These are phyloP conservation scores for Geococcyx californianus DNA, from an alignment of 2,113 vertebrate genomes.

Conservation along the genomic window DNA sequence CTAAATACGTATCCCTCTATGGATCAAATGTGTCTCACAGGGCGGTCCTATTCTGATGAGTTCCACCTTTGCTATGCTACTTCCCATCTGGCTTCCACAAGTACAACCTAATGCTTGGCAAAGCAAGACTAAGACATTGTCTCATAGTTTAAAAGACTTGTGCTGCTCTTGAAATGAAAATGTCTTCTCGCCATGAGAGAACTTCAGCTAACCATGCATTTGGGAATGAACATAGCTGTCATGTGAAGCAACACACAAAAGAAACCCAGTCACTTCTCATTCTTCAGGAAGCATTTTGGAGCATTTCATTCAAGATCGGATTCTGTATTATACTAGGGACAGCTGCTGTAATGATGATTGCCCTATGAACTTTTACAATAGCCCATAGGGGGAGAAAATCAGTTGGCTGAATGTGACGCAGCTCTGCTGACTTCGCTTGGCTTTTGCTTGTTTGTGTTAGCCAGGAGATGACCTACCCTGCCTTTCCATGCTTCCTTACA, in stretches of 20 bases:
- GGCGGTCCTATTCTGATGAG: not conserved
- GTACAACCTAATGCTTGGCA: not conserved
- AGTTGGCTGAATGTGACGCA: not conserved
- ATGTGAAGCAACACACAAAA: not conserved
- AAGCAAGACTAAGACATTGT: not conserved
- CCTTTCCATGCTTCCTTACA: not conserved
- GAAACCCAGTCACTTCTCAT: not conserved
- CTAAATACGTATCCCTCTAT: not conserved
- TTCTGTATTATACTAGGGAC: not conserved
- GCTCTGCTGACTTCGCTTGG: not conserved
- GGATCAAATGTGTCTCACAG: not conserved
- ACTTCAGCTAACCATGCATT: not conserved
- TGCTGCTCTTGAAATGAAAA: not conserved
- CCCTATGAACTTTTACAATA: not conserved
- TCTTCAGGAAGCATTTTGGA: conserved; percentile 16
- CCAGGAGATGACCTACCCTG: not conserved
- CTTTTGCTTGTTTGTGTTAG: not conserved
- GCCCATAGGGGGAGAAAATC: not conserved
- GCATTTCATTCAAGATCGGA: not conserved
- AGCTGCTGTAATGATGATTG: not conserved
- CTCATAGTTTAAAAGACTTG: not conserved
- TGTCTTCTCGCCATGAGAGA: not conserved
- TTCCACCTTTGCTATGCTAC: not conserved
- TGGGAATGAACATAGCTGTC: conserved; percentile 1
- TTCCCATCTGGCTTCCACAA: not conserved